A percentile compares a stretch with the other conserved stretches of the same genome.
phyloP scores from a whole-genome alignment of 2,797 vertebrate genomes.

The Phoxinus dragarum region DNA sequence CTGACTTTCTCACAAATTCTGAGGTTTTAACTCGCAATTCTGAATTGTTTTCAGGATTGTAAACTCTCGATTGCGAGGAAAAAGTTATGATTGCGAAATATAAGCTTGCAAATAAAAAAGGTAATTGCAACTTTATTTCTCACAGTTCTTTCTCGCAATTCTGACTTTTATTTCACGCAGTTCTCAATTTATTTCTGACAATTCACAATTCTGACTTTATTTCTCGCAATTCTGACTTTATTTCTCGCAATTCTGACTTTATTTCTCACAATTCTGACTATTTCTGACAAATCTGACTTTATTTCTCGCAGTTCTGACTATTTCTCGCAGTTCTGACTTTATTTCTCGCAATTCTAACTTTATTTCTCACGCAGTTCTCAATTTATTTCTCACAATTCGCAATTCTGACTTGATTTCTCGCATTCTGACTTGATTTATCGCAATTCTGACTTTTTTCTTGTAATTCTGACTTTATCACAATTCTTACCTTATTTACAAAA shows the following conservation, averaged over 20 bases:
- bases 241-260: no score
- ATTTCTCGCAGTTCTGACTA: no score
- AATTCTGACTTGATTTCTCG: background rate
- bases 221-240: background rate
- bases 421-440: no score
- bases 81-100: no score
- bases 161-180: accelerated
- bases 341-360: accelerated
- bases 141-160: background rate
- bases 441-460: background rate
- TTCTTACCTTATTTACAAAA: background rate
- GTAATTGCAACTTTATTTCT: no score
- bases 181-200: no score
- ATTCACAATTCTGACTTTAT: background rate
- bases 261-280: no score
- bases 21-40: background rate
- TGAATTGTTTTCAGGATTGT: background rate
- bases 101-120: no score
- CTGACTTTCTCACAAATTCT: background rate
- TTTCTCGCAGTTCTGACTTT: background rate
- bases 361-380: background rate
- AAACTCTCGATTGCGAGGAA: background rate
- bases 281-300: background rate
- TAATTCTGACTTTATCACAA: accelerated
- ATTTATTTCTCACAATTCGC: accelerated